phyloP scores from a whole-genome alignment of 1,140 invertebrate species.

The Aphis craccivora region DNA sequence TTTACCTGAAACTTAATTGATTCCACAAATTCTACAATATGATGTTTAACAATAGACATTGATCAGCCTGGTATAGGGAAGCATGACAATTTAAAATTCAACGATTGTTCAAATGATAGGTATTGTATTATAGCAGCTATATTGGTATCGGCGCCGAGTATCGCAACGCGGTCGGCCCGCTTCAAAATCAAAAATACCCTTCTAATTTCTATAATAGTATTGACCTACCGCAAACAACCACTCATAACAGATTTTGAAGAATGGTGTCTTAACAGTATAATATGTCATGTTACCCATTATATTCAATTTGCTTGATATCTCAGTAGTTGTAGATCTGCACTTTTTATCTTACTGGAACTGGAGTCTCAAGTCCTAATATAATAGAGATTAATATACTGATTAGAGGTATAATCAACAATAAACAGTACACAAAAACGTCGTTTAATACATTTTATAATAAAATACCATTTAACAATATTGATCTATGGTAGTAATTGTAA shows the following conservation, averaged over 20 bases:
- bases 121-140: slow-evolving; percentile 2
- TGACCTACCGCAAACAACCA: neutral
- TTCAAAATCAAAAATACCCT: neutral
- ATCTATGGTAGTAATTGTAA: too few species aligned
- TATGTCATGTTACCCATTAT: neutral
- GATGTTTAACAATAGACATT: slow-evolving; percentile 5
- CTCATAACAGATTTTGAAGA: neutral
- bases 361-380: neutral
- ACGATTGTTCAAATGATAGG: neutral
- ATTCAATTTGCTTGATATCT: neutral
- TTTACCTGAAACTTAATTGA: neutral
- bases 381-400: neutral
- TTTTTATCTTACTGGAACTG: neutral
- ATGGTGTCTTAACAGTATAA: neutral
- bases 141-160: neutral
- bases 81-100: neutral
- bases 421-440: neutral
- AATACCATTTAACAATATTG: too few species aligned
- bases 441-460: too few species aligned
- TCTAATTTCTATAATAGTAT: neutral
- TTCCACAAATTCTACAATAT: neutral
- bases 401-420: neutral
- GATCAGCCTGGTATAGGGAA: neutral
- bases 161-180: neutral
- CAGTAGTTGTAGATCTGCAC: neutral